Evolutionary conservation across 2,113 vertebrate species (phyloP).

Genomic region (Ascaphus truei): DNA sequence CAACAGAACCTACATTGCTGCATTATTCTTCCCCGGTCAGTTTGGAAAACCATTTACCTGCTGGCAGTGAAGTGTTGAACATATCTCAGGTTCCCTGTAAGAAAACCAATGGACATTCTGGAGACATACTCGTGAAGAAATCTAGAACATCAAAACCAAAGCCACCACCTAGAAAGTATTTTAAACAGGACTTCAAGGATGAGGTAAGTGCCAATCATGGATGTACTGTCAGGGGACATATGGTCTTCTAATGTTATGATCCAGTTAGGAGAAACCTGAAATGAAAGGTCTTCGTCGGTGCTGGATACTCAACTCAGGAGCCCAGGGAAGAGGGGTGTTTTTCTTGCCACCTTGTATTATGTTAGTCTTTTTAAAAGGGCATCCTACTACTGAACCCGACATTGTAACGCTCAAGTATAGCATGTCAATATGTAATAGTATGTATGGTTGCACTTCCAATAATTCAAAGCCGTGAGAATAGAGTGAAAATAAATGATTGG

Average conservation of each 20-base stretch:
- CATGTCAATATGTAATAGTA: neutral
- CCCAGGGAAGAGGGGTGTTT: no score
- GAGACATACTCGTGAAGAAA: slow-evolving; percentile 52
- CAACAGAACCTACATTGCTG: slow-evolving; percentile 36
- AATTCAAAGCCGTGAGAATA: neutral
- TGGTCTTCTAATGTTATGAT: slow-evolving; percentile 37
- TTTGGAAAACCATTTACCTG: slow-evolving; percentile 51
- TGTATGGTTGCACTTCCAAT: neutral
- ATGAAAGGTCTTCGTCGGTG: no score
- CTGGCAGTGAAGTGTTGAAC: neutral
- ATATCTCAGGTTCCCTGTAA: slow-evolving; percentile 1
- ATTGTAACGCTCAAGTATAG: neutral
- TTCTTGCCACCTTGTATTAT: no score
- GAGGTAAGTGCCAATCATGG: slow-evolving; percentile 32
- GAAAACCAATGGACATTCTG: slow-evolving; percentile 54
- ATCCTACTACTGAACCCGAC: neutral
- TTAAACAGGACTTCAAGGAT: slow-evolving; percentile 65
- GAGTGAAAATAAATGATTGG: neutral
- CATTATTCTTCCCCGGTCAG: slow-evolving; percentile 3
- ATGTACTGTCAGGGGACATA: neutral
- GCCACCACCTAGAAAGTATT: slow-evolving; percentile 67
- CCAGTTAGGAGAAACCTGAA: slow-evolving; percentile 58
- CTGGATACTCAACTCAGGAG: no score
- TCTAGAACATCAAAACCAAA: slow-evolving; percentile 67
- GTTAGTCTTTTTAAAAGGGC: no score